Percentiles rank a stretch among this genome's conserved stretches.
These are phyloP conservation scores for Amorpha juglandis DNA, from an alignment of 2,888 invertebrate genomes.

Conservation along the genomic window DNA sequence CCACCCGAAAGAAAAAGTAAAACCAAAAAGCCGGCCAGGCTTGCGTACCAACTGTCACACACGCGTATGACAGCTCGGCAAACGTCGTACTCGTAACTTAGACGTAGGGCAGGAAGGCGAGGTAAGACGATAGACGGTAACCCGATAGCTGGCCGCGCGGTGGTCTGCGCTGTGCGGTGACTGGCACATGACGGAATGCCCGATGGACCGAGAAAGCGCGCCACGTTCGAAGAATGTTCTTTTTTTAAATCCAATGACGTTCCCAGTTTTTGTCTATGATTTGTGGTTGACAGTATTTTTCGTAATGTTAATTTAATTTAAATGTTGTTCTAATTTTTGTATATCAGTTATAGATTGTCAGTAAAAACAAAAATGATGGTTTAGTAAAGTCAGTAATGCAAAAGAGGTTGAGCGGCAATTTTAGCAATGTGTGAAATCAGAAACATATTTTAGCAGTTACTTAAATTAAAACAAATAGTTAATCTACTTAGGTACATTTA, in stretches of 20 bases:
- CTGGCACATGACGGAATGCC: slow-evolving; percentile 82
- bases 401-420: too few species aligned
- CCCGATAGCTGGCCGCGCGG: slow-evolving; percentile 71
- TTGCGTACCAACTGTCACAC: slow-evolving; percentile 74
- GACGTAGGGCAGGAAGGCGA: slow-evolving; percentile 80
- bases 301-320: slow-evolving; percentile 21
- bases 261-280: slow-evolving; percentile 53
- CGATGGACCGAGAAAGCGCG: slow-evolving; percentile 83
- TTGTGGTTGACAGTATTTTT: slow-evolving; percentile 42
- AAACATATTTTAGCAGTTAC: too few species aligned
- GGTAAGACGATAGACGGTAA: slow-evolving; percentile 81
- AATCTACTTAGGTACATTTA: too few species aligned
- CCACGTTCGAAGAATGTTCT: slow-evolving; percentile 69
- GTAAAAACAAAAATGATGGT: too few species aligned
- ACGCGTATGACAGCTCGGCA: slow-evolving; percentile 68
- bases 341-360: slow-evolving; percentile 3
- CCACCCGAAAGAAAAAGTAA: slow-evolving; percentile 58
- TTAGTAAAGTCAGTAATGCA: too few species aligned
- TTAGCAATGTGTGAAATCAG: too few species aligned
- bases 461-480: too few species aligned
- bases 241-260: slow-evolving; percentile 38
- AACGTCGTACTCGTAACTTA: slow-evolving; percentile 79
- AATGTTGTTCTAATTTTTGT: slow-evolving; percentile 13
- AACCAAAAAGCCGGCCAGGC: slow-evolving; percentile 59
- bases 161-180: slow-evolving; percentile 74